Evolutionary conservation across 2,113 vertebrate genomes (phyloP), one percentile per base, ranked within the genome.

Genomic region (Salvator merianae): DNA sequence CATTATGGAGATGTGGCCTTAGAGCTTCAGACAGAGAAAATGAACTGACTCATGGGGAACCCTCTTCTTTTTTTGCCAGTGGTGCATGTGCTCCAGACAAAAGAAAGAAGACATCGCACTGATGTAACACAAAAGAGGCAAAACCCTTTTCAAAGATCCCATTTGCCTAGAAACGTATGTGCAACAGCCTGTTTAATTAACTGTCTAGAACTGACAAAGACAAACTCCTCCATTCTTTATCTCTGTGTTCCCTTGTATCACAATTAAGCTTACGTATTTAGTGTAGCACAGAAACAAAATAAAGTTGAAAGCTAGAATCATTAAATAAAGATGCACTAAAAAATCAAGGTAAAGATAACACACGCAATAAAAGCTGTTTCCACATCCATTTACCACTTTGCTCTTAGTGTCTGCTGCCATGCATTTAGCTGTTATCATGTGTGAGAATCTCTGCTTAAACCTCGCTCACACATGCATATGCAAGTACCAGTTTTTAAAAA

Each of bases 151-250:
- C 90, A 92, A 91, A 90, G 87, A 50, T 89, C 92, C 88, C 91
- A 88, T 92, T 94, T 94, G 90, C 92, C 66, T 85, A 88, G 91
- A 90, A 90, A 91, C 92, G 75, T 66, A 34, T 93, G 93, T 92
- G 92, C 94, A 92, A 91, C 88, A 88, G 82, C 88, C 91, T 93
- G 82, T 93, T 94, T 94, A 93, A 94, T 94, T 94, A 91, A 91
- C 91, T 93, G 91, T 92, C 91, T 92, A 82, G 36, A 72, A 83
- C 50, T 91, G 92, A 93, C 92, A 92, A 91, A 91, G 88, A 93
- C 89, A 93, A 94, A 93, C 88, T 93, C 89, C 78, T n/a, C 82
- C 90, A 92, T 91, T 91, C 89, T 93, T 91, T 91, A 93, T 93
- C 93, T 81, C 85, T 85, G 88, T 92, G 90, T 93, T 93, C 92